Evolutionary conservation across 2,113 vertebrate species (phyloP), one percentile per base, ranked within the genome.

Genomic region (Garra rufa): DNA sequence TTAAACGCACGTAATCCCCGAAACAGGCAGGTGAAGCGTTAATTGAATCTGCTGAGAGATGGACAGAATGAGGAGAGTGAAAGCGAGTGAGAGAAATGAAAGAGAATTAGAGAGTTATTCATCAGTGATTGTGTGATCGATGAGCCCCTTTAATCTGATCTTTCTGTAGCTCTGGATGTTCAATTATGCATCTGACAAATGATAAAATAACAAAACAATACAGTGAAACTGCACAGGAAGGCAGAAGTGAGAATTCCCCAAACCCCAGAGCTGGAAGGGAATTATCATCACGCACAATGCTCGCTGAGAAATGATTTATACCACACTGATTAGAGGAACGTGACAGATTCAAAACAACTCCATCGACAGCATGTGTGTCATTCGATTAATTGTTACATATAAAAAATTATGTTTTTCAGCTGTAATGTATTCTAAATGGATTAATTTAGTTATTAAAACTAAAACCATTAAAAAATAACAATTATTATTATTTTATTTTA

Each of bases 41-140:
- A 77, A 59, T 57, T 76, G 46, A 76, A 78, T 41, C 76, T 44
- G 52, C 34, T 1, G 38, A 43, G 55, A 80, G 77, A 67, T 65
- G 43, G 77, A 80, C 43, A 80, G 78, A 69, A 69, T 2, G 14
- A 61, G 34, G 76, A 59, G 21, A 28, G n/a, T 3, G 38, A 65
- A 19, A 26, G 8, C 11, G 24, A 65, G n/a, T 0, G 24, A 46
- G 41, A 80, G 61, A 50, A 67, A 69, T n/a, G 44, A 30, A 65
- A 80, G 59, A 80, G 59, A 80, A 67, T 80, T 80, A 80, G 59
- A n/a, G 63, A 81, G 44, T 81, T 44, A 81, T 81, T 81, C 43
- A 9, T 81, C 59, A 81, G 4, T 50, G 78, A 69, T 67, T 50
- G 78, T 50, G 26, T 69, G 77, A 79, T 65, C 17, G 77, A 80